Evolutionary conservation across 2,888 invertebrate genomes (phyloP).

Genomic region (Drosophila parthenogenetica): DNA sequence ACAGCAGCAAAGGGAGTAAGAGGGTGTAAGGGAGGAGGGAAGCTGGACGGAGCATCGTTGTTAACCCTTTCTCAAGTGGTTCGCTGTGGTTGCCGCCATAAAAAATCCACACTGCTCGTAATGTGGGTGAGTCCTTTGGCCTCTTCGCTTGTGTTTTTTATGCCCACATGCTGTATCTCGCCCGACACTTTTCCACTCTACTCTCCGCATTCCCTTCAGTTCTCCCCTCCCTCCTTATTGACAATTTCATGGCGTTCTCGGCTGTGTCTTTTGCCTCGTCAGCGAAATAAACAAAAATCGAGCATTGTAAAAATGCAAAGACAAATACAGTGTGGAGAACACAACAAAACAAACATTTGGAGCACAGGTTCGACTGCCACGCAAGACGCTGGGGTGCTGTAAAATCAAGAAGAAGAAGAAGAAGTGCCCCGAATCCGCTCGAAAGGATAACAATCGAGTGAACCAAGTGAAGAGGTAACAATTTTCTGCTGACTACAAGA

Average conservation of each 20-base stretch:
- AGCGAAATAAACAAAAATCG: constrained; percentile 80
- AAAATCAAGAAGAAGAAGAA: constrained; percentile 52
- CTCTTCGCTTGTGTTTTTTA: constrained; percentile 43
- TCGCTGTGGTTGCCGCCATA: constrained; percentile 65
- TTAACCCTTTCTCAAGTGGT: constrained; percentile 71
- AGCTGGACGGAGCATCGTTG: constrained; percentile 68
- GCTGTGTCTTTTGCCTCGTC: constrained; percentile 72
- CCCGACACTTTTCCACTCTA: background rate
- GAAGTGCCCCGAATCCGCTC: constrained; percentile 37
- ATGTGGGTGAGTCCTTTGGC: constrained; percentile 67
- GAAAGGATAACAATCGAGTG: constrained; percentile 48
- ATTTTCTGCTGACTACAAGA: constrained; percentile 75
- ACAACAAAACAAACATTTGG: constrained; percentile 73
- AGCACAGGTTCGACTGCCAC: constrained; percentile 46
- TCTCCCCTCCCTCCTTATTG: constrained; percentile 56
- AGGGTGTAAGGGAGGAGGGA: constrained; percentile 13
- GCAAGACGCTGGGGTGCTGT: constrained; percentile 82
- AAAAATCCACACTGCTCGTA: constrained; percentile 62
- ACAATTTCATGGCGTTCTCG: constrained; percentile 73
- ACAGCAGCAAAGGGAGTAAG: constrained; percentile 53
- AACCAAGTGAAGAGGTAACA: constrained; percentile 70
- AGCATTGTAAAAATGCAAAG: constrained; percentile 63
- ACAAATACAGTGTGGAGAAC: constrained; percentile 71
- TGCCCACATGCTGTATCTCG: constrained; percentile 27
- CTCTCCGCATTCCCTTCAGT: background rate